These are phyloP conservation scores for Poecilobothrus nobilitatus DNA, from an alignment of 2,888 invertebrate genomes.

Conservation along the genomic window DNA sequence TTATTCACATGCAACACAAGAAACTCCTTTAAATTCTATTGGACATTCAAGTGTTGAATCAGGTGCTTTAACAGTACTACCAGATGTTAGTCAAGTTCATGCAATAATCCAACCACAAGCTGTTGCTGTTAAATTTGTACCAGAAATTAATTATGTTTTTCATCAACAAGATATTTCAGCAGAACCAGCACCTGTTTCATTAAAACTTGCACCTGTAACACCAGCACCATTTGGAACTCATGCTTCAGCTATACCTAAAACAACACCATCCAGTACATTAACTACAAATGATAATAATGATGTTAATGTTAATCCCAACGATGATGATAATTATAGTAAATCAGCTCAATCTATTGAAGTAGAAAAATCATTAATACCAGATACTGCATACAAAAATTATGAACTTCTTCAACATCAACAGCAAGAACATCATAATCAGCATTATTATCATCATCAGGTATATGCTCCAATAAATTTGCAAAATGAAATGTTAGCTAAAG, in stretches of 20 bases:
- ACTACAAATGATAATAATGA: neutral
- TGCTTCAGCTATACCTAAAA: neutral
- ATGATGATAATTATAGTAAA: neutral
- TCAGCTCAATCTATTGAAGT: neutral
- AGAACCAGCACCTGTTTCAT: neutral
- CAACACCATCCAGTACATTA: neutral
- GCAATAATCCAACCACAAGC: slow-evolving; percentile 5
- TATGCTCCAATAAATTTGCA: neutral
- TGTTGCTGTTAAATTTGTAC: slow-evolving; percentile 13
- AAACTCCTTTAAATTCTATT: neutral
- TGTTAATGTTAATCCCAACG: neutral
- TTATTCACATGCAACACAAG: neutral
- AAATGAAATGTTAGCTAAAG: slow-evolving; percentile 3
- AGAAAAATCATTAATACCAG: neutral
- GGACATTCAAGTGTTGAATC: neutral
- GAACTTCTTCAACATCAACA: slow-evolving; percentile 8
- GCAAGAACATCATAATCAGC: neutral
- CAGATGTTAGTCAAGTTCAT: slow-evolving; percentile 11
- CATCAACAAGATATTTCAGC: slow-evolving; percentile 14
- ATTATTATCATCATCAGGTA: neutral
- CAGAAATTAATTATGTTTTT: slow-evolving; percentile 19
- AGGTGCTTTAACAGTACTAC: neutral
- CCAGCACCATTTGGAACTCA: neutral
- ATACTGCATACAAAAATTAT: neutral
- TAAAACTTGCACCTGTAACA: neutral